Conservation (phyloP, 2,888 invertebrate genomes). For the Megastigmus dorsalis region DNA sequence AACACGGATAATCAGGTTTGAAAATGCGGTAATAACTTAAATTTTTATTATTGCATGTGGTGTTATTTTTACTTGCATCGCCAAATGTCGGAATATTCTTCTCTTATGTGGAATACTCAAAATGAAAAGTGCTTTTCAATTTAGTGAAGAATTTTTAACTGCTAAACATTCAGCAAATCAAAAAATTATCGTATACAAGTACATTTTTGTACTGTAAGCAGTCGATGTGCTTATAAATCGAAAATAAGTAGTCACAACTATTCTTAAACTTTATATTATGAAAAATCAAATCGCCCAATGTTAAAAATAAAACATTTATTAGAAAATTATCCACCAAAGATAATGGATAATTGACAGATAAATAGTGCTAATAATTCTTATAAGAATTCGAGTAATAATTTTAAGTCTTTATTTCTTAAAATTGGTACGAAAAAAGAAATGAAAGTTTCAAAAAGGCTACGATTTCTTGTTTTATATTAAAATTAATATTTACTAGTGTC, state of each 20-base stretch:
- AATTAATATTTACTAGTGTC: slow-evolving; percentile 43
- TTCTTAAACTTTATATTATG: slow-evolving; percentile 37
- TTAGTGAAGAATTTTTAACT: background rate
- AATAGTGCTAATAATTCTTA: slow-evolving; percentile 13
- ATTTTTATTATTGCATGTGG: slow-evolving; percentile 1
- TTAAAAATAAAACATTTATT: slow-evolving; percentile 27
- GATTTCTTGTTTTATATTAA: slow-evolving; percentile 46
- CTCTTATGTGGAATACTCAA: slow-evolving; percentile 14
- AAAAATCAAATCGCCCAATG: slow-evolving; percentile 18
- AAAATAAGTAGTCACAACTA: slow-evolving; percentile 30
- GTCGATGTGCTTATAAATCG: slow-evolving; percentile 8
- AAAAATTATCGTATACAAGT: slow-evolving; percentile 7
- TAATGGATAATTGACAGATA: slow-evolving; percentile 8
- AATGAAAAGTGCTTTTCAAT: slow-evolving; percentile 22
- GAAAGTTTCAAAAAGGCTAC: slow-evolving; percentile 10
- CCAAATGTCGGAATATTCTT: slow-evolving; percentile 11
- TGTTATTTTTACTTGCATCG: slow-evolving; percentile 18
- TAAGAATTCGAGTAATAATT: slow-evolving; percentile 12
- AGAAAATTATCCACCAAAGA: slow-evolving; percentile 8
- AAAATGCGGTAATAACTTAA: slow-evolving; percentile 15
- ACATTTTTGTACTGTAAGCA: slow-evolving; percentile 17
- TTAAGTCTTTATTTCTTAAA: slow-evolving; percentile 29
- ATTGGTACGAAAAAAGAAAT: slow-evolving; percentile 16
- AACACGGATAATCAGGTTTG: background rate
- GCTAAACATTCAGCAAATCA: slow-evolving; percentile 18